Conservation (phyloP, 2,888 invertebrate species). For the Eilema caniola region DNA sequence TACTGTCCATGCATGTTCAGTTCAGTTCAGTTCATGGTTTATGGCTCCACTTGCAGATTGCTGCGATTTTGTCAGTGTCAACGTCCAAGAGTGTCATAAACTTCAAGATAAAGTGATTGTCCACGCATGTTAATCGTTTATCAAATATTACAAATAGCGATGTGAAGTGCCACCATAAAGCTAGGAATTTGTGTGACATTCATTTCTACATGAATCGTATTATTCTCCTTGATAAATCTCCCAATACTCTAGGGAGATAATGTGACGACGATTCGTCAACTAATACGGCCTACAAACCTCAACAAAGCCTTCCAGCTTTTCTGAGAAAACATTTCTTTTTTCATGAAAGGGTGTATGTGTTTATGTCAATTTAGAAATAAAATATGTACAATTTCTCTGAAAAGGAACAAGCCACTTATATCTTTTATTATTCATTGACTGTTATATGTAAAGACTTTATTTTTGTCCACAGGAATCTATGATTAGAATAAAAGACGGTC, state of each 20-base stretch:
- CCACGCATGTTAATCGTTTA: too few species aligned
- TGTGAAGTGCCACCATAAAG: too few species aligned
- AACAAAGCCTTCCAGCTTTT: background rate
- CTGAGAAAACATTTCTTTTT: conserved; percentile 9
- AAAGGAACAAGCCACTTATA: background rate
- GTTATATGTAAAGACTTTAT: background rate
- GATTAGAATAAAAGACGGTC: background rate
- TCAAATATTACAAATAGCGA: too few species aligned
- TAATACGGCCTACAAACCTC: background rate
- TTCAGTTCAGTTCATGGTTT: too few species aligned
- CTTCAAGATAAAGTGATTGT: too few species aligned
- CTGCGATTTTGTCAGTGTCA: too few species aligned
- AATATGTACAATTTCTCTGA: background rate
- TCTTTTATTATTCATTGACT: background rate
- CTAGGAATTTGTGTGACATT: background rate
- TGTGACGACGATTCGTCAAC: conserved; percentile 1
- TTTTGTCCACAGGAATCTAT: background rate
- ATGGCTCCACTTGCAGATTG: too few species aligned
- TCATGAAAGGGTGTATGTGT: conserved; percentile 2
- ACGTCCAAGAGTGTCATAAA: too few species aligned
- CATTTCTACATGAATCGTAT: background rate
- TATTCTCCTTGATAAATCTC: conserved; percentile 1
- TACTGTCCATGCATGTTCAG: too few species aligned
- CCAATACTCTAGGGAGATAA: background rate
- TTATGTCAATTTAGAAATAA: conserved; percentile 5